phyloP scores from a whole-genome alignment of 1,140 invertebrate species.

The Ceratosolen fusciceps region DNA sequence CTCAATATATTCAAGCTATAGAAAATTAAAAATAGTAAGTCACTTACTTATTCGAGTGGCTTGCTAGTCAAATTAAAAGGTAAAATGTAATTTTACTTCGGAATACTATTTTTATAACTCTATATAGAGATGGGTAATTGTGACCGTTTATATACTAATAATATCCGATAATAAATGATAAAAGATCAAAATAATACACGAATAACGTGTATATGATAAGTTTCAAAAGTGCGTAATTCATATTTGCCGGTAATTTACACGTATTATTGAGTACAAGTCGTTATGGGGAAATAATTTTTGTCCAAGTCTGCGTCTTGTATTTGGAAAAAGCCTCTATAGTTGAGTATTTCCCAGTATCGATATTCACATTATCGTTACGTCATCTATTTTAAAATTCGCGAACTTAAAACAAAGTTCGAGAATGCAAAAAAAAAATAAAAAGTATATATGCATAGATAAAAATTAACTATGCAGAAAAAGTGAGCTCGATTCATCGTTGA shows the following conservation, averaged over 20 bases:
- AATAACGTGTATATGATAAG: no score
- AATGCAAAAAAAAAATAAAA: no score
- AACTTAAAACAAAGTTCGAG: no score
- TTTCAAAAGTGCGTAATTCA: no score
- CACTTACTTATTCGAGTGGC: neutral
- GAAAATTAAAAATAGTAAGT: neutral
- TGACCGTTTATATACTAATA: neutral
- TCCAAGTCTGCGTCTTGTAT: neutral
- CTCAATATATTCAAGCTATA: no score
- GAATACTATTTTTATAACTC: neutral
- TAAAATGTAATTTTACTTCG: neutral
- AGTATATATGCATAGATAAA: no score
- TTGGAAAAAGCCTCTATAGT: neutral
- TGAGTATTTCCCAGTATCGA: neutral
- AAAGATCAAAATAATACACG: neutral
- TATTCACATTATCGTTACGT: neutral
- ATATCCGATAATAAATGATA: no score
- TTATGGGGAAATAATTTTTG: no score
- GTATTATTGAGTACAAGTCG: no score
- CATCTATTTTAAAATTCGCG: no score
- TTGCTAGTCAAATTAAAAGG: neutral
- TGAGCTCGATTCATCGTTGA: neutral
- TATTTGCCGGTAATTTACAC: no score
- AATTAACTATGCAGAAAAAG: neutral
- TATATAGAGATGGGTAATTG: neutral